Conservation (phyloP, 2,113 vertebrate species). For the Geococcyx californianus region DNA sequence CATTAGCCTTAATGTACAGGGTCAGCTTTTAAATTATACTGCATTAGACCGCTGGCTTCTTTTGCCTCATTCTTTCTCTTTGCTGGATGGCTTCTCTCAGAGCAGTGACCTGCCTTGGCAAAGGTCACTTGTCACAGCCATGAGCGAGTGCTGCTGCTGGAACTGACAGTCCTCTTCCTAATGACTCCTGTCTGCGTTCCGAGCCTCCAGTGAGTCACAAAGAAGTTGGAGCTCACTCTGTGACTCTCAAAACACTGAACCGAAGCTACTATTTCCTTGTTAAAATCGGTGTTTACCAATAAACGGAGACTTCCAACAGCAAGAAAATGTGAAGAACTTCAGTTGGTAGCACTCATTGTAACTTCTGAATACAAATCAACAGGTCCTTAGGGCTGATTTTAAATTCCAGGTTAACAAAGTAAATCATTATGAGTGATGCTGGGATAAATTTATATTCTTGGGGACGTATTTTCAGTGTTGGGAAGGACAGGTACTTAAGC, state of each 20-base stretch:
- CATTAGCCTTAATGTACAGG: slow-evolving; percentile 48
- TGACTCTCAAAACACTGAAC: not conserved
- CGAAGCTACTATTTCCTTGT: not conserved
- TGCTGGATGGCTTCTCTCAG: not conserved
- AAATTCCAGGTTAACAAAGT: not conserved
- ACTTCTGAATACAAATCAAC: not conserved
- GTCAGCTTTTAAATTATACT: slow-evolving; percentile 44
- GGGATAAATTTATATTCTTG: not conserved
- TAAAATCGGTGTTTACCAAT: not conserved
- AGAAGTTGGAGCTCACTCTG: not conserved
- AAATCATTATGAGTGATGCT: not conserved
- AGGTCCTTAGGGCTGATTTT: not conserved
- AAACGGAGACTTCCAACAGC: not conserved
- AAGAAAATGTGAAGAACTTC: not conserved
- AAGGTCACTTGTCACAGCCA: not conserved
- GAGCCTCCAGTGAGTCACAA: not conserved
- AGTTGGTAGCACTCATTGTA: not conserved
- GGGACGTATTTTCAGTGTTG: not conserved
- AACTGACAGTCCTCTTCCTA: not conserved
- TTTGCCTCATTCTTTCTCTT: not conserved
- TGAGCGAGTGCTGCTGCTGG: not conserved
- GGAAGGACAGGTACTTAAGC: not conserved
- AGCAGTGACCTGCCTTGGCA: not conserved
- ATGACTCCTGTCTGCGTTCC: not conserved
- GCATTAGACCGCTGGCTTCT: not conserved